A percentile compares a stretch with the other conserved stretches of the same genome.
Conservation (phyloP, 1,140 invertebrate genomes). For the Berghia stephanieae region DNA sequence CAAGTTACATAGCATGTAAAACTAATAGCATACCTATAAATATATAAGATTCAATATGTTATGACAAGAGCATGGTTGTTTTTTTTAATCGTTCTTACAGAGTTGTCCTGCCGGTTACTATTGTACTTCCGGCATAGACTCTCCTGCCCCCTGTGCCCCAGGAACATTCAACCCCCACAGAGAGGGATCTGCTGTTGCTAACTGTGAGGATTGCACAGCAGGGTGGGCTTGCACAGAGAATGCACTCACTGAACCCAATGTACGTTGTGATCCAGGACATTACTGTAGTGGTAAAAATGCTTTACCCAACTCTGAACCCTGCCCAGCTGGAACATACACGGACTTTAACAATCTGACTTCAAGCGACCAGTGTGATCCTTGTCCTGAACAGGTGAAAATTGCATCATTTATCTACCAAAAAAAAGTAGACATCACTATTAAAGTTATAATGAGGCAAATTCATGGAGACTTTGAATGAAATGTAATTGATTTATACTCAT, state of each 20-base stretch:
- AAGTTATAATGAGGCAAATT: too few relatives aligned
- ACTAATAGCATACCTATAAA: too few relatives aligned
- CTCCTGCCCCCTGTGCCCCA: slow-evolving; percentile 52
- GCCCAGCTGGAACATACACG: slow-evolving; percentile 61
- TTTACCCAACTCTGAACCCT: slow-evolving; percentile 52
- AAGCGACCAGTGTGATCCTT: slow-evolving; percentile 56
- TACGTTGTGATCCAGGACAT: slow-evolving; percentile 59
- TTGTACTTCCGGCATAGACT: slow-evolving; percentile 49
- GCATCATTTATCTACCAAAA: neutral
- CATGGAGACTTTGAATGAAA: too few relatives aligned
- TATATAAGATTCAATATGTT: too few relatives aligned
- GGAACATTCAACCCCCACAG: slow-evolving; percentile 54
- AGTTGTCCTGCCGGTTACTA: slow-evolving; percentile 54
- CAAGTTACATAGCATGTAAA: too few relatives aligned
- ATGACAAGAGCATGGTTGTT: too few relatives aligned
- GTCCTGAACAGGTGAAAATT: slow-evolving; percentile 40
- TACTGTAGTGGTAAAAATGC: slow-evolving; percentile 60
- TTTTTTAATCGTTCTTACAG: neutral
- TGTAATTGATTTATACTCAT: too few relatives aligned
- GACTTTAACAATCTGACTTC: slow-evolving; percentile 59
- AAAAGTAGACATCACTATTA: too few relatives aligned
- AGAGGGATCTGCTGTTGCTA: slow-evolving; percentile 32
- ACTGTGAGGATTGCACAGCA: slow-evolving; percentile 52
- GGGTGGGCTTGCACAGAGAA: slow-evolving; percentile 56
- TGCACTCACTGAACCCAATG: slow-evolving; percentile 55